A percentile compares a stretch with the other conserved stretches of the same genome.
These are phyloP conservation scores for Megalonaias nervosa DNA, from an alignment of 1,140 invertebrate genomes.

Conservation along the genomic window DNA sequence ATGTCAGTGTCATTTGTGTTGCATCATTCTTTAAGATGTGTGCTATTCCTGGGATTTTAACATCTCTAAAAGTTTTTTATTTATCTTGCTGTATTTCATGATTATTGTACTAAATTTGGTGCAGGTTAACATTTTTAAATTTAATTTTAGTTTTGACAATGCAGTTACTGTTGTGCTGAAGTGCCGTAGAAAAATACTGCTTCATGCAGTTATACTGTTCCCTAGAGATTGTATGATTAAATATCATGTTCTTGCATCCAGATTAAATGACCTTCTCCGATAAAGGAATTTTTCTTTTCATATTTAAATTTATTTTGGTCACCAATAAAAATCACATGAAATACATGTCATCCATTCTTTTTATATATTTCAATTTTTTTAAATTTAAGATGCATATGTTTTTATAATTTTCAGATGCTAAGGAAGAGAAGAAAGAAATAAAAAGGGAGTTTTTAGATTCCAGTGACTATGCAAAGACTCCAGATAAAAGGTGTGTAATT, in stretches of 20 bases:
- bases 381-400: neutral
- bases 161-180: no score
- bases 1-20: no score
- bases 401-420: conserved; percentile 31
- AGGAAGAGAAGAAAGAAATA: conserved; percentile 54
- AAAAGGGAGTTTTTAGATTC: conserved; percentile 53
- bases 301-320: neutral
- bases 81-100: no score
- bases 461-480: conserved; percentile 47
- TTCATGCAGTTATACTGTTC: neutral
- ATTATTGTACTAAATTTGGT: no score
- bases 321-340: neutral
- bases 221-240: neutral
- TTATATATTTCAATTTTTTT: neutral
- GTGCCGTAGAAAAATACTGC: no score
- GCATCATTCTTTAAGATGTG: no score
- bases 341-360: no score
- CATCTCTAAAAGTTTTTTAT: no score
- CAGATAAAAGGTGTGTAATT: conserved; percentile 35
- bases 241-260: neutral
- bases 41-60: no score
- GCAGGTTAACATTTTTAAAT: no score
- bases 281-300: neutral
- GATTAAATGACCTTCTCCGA: neutral
- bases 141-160: no score